Percentiles rank a stretch among this genome's conserved stretches.
These are phyloP conservation scores for Oreortyx pictus DNA, from an alignment of 2,797 vertebrate genomes.

Conservation along the genomic window DNA sequence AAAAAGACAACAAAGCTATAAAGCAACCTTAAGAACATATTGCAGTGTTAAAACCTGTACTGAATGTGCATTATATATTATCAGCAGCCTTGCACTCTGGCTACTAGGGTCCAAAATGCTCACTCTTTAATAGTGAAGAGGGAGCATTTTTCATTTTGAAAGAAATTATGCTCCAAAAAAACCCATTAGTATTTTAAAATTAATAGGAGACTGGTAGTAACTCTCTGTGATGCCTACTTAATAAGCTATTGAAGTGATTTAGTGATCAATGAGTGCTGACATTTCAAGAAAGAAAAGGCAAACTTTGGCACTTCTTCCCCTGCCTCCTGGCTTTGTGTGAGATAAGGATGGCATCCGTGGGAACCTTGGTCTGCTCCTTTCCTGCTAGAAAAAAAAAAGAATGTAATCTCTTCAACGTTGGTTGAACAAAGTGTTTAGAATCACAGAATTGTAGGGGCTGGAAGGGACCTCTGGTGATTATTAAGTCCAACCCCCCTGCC, in stretches of 20 bases:
- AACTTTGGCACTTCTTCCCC: conserved; percentile 50
- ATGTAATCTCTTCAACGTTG: neutral
- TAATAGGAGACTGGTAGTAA: conserved; percentile 52
- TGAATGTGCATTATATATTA: neutral
- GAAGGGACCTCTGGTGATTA: too few relatives aligned
- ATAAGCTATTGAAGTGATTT: conserved; percentile 75
- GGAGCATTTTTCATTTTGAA: conserved; percentile 61
- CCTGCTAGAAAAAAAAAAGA: neutral
- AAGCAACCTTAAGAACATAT: conserved; percentile 6
- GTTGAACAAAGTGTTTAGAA: neutral
- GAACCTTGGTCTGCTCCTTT: conserved; percentile 13
- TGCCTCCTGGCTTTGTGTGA: neutral
- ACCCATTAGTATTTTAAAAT: conserved; percentile 56
- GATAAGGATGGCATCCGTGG: neutral
- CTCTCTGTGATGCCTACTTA: conserved; percentile 74
- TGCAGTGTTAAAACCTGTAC: conserved; percentile 17
- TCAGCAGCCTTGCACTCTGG: neutral
- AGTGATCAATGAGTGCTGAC: conserved; percentile 64
- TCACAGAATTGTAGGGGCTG: too few relatives aligned
- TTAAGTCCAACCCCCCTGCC: too few relatives aligned
- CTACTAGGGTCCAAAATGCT: neutral
- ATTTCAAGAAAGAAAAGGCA: conserved; percentile 68
- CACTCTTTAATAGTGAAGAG: neutral
- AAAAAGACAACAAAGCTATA: conserved; percentile 16
- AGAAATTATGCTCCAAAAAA: conserved; percentile 36